These are phyloP conservation scores for Linepithema humile DNA, from an alignment of 1,140 invertebrate species.

Conservation along the genomic window DNA sequence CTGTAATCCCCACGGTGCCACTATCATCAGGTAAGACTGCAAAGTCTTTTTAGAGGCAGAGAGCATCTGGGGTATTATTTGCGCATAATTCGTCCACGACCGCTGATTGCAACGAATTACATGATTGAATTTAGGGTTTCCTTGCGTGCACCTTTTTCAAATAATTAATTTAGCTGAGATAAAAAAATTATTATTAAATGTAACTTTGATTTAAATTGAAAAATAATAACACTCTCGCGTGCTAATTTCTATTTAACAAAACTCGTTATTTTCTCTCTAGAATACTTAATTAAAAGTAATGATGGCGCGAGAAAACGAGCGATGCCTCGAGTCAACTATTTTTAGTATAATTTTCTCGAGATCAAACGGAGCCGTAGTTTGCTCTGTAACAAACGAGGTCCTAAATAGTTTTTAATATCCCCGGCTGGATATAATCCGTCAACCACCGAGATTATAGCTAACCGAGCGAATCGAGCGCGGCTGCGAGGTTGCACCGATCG, in stretches of 20 bases:
- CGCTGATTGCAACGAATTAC: neutral
- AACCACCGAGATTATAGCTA: constrained; percentile 61
- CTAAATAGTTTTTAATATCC: neutral
- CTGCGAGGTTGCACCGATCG: constrained; percentile 55
- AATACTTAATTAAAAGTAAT: neutral
- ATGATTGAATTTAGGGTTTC: neutral
- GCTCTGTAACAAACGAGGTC: neutral
- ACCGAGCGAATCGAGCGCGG: constrained; percentile 38
- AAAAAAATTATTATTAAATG: neutral
- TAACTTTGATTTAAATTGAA: neutral
- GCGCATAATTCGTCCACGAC: neutral
- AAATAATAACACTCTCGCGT: neutral
- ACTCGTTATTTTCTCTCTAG: neutral
- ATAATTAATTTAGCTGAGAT: neutral
- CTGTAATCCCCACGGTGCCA: neutral
- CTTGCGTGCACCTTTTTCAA: neutral
- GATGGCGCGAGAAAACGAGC: neutral
- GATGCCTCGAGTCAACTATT: neutral
- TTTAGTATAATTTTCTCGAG: neutral
- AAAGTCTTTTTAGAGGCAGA: neutral
- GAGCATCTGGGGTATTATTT: neutral
- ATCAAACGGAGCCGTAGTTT: neutral
- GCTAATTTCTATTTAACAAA: neutral
- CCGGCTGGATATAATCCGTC: constrained; percentile 6
- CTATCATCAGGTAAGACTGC: neutral